Conservation (phyloP, 1,140 invertebrate genomes). For the Drosophila gunungcola region DNA sequence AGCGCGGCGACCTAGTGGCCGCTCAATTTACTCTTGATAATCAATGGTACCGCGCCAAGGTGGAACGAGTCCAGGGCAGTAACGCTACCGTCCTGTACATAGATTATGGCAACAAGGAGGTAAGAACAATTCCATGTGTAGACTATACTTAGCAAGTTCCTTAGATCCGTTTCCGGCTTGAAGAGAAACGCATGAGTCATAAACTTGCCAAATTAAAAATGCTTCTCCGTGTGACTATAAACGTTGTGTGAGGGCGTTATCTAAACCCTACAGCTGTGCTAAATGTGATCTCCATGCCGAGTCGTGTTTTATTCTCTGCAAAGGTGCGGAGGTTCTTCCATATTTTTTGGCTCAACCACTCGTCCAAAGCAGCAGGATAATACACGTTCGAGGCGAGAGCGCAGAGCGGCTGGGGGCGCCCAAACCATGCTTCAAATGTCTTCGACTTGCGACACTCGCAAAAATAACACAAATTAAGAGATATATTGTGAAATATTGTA, state of each 20-base stretch:
- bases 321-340: constrained; percentile 28
- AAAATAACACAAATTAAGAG: background rate
- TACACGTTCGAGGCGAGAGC: constrained; percentile 1
- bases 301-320: constrained; percentile 32
- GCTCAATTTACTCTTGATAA: constrained; percentile 94
- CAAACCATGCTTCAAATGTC: constrained; percentile 30
- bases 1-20: constrained; percentile 94
- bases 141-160: constrained; percentile 68
- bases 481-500: background rate
- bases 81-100: constrained; percentile 93
- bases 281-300: constrained; percentile 28
- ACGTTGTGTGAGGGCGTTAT: constrained; percentile 29
- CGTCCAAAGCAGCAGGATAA: constrained; percentile 21
- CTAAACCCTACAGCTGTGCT: constrained; percentile 59
- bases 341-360: constrained; percentile 62
- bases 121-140: constrained; percentile 54
- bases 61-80: constrained; percentile 93
- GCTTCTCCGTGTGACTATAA: constrained; percentile 30
- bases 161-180: constrained; percentile 84
- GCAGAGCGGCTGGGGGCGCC: constrained; percentile 60
- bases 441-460: constrained; percentile 43
- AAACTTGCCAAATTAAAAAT: constrained; percentile 80
- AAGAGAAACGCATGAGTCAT: constrained; percentile 85
- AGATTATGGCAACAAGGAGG: constrained; percentile 97
- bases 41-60: constrained; percentile 97